These are phyloP conservation scores for Eriosoma lanigerum DNA, from an alignment of 1,140 invertebrate genomes.

Conservation along the genomic window DNA sequence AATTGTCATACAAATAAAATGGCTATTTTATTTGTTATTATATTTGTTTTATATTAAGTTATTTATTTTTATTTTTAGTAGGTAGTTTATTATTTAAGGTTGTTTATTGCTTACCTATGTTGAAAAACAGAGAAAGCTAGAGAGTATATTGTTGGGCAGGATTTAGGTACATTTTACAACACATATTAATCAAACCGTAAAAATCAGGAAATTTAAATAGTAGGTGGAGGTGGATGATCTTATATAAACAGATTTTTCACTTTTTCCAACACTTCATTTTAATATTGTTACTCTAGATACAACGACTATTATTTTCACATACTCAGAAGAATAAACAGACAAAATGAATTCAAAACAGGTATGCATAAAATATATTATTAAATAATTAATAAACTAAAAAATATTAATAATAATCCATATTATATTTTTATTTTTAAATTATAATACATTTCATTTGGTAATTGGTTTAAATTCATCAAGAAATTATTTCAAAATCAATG, in stretches of 20 bases:
- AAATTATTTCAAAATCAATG: no score
- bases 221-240: background rate
- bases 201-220: background rate
- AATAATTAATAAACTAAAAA: no score
- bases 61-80: no score
- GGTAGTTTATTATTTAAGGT: no score
- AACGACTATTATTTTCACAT: background rate
- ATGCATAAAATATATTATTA: background rate
- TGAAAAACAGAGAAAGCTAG: background rate
- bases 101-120: background rate
- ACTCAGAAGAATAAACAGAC: background rate
- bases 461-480: no score
- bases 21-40: no score
- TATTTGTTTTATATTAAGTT: no score
- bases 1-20: no score
- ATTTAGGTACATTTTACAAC: background rate
- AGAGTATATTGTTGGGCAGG: no score
- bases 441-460: no score
- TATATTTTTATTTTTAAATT: no score
- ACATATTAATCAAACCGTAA: constrained; percentile 23
- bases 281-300: background rate
- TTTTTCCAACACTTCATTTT: background rate
- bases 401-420: no score
- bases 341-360: constrained; percentile 34
- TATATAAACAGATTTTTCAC: constrained; percentile 37